Base-by-base conservation (phyloP, 1,140 invertebrate species). In the Trypoxylus dichotomus region DNA sequence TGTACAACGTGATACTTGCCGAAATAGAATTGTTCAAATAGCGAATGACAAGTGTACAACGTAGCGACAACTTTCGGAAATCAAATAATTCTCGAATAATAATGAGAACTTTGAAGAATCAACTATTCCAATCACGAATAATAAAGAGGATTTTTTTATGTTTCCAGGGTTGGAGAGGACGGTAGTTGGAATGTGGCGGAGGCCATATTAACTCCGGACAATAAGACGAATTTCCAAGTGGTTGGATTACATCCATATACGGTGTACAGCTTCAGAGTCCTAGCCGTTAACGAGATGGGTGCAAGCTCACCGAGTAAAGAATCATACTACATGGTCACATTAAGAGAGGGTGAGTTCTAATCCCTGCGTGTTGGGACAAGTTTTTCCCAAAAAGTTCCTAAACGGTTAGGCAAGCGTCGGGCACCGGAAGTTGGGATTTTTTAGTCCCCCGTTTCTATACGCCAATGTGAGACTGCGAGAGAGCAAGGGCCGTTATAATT, bases 261-360 rank as follows among this genome's bases (percentile, higher is more conserved):
- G 37, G 92, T 93, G 68, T 94, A 94, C 86, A 93, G 92, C 85
- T 94, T 94, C 87, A 89, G 91, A 75, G 90, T 94, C 77, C 85
- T 91, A 71, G 93, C 92, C 42, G 91, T 93, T 54, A 94, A 94
- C 85, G 90, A 89, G 74, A 89, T 93, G 84, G 93, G 93, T 76
- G 86, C 88, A 63, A 93, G 92, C 85, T 86, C 86, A 54, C 92
- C 92, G 60, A 93, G 92, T 85, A 91, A 91, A 84, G 89, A 91
- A 83, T 93, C 92, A 72, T 94, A 93, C 86, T 93, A 92, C 85
- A 93, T 93, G 87, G 90, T 93, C 79, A 94, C 93, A 42, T 88
- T 94, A 43, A 87, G 93, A 80, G 93, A 94, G 89, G 88, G 93
- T 94, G 87, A 88, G 83, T 42, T 32, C 10, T 32, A 37, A 15